Base-by-base conservation (phyloP, 2,113 vertebrate species). In the Hippocampus guttulatus region DNA sequence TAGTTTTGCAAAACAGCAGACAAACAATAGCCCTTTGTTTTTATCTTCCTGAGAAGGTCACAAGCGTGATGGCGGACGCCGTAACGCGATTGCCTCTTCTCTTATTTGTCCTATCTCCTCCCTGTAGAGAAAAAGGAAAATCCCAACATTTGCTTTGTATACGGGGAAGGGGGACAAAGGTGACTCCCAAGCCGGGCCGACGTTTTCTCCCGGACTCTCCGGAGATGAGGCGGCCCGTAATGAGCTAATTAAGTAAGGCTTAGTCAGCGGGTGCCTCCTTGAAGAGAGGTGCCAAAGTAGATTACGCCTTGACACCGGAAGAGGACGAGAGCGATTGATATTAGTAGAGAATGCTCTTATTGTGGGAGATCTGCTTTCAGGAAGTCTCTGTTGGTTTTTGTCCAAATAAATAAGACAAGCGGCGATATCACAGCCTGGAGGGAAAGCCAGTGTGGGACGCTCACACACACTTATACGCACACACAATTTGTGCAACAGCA, bases 161-260 rank as follows among this genome's bases (percentile, higher is more conserved):
- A 67, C 52, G 43, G 62, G 25, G 33, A 58, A 12, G 43, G 2
- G 74, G 65, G 78, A 76, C 60, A 76, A 14, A 30, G 67, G 62
- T 80, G 21, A 25, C 25, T 64, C 43, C 70, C 69, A 70, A 14
- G 63, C 75, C 74, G 74, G 72, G 55, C 5, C 15, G n/a, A 58
- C 16, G 58, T 33, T 20, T 69, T 47, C 71, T 73, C 73, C 64
- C 78, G 45, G 3, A 47, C 67, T 11, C 83, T 52, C 74, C 40
- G n/a, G 70, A 79, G 79, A 73, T 57, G 52, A 64, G 64, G 62
- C 72, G 47, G 75, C 84, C 16, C 68, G 68, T 82, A 84, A 84
- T 85, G 65, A 64, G 72, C 80, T 84, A 82, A 84, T 90, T 84
- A 84, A 84, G 79, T 68, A 67, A 72, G 77, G 75, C 80, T 86